Base-by-base conservation (phyloP, 2,113 vertebrate species). In the Chlamydotis undulata region DNA sequence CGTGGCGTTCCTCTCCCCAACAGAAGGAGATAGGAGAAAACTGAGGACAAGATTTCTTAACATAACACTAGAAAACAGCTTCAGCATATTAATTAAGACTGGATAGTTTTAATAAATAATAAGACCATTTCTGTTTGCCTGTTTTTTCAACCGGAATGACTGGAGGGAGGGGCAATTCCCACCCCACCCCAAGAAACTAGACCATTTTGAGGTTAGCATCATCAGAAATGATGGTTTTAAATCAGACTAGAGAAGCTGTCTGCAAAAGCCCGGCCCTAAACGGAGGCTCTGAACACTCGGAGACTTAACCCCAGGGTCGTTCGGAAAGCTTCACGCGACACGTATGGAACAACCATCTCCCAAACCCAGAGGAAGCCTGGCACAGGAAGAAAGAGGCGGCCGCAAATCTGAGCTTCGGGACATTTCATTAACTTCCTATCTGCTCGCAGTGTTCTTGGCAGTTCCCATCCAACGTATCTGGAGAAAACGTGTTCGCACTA, bases 351-450 rank as follows among this genome's bases (percentile, higher is more conserved):
- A 96, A 56, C 3, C 52, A 89, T 70, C 43, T 69, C 94, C 68
- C 76, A 86, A 89, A 90, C 10, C 50, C 71, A 64, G 49, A 86
- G 53, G 47, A n/a, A 87, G 19, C 41, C 68, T 91, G 85, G 75
- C 76, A 74, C 1, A 1, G 23, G 76, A 93, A 83, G 47, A 95
- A 96, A 86, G 82, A 85, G 45, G 13, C 37, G 53, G 85, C 57
- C 91, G 90, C 81, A 94, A 67, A 91, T 81, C 69, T 43, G 52
- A 84, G 68, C 82, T 95, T 95, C 60, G 50, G 52, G 93, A 91
- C 47, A 68, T 50, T 92, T 69, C 49, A 90, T 90, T 83, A 65
- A 52, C 87, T 94, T 95, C 91, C 80, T 93, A 89, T 93, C 73
- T 60, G 75, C 53, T 93, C 78, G 79, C 52, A 45, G 16, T 18